phyloP scores from a whole-genome alignment of 2,797 vertebrate species.

The Myiothlypis coronata region DNA sequence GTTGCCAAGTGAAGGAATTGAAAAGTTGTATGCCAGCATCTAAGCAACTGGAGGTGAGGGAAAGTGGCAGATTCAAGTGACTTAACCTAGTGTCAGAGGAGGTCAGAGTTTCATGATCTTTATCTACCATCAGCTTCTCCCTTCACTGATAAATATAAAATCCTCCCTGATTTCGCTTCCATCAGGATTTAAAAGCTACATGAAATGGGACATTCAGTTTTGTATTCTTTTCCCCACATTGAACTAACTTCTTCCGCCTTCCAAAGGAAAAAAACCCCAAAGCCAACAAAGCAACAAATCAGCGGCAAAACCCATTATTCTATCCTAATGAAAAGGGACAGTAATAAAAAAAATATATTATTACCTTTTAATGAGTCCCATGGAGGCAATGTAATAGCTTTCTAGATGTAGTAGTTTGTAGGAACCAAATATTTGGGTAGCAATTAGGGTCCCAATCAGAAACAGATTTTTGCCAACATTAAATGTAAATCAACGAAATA shows the following conservation, averaged over 20 bases:
- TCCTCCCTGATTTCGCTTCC: not conserved
- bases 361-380: not conserved
- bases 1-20: not conserved
- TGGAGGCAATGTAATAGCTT: not conserved
- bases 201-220: not conserved
- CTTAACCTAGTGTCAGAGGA: not conserved
- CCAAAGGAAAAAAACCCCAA: accelerated
- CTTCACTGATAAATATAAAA: not conserved
- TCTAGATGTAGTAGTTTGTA: not conserved
- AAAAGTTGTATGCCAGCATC: not conserved
- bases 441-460: not conserved
- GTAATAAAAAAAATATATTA: not conserved
- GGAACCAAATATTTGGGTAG: not conserved
- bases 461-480: not conserved
- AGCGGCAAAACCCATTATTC: not conserved
- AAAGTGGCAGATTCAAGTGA: not conserved
- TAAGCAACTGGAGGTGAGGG: not conserved
- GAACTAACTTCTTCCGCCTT: not conserved
- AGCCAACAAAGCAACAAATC: not conserved
- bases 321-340: not conserved
- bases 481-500: not conserved
- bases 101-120: not conserved
- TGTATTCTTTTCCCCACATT: not conserved
- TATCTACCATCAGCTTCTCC: not conserved
- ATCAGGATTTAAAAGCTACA: not conserved